Percentiles rank a stretch among this genome's conserved stretches.
phyloP scores from a whole-genome alignment of 2,797 vertebrate species.

The Phoebastria nigripes region DNA sequence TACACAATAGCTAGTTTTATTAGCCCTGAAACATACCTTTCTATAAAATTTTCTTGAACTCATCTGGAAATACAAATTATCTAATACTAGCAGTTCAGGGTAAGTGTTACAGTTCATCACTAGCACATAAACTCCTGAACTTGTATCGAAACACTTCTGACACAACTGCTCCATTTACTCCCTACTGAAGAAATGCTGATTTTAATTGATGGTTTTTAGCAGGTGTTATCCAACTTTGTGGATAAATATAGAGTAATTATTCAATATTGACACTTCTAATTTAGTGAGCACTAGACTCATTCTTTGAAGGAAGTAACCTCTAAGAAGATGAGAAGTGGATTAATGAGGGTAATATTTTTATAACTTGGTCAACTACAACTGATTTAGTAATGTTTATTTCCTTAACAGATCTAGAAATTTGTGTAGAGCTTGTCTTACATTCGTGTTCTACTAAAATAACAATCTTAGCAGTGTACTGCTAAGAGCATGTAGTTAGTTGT shows the following conservation, averaged over 20 bases:
- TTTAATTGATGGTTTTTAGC: neutral
- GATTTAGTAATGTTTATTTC: neutral
- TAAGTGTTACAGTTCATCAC: neutral
- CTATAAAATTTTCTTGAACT: neutral
- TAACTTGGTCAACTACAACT: neutral
- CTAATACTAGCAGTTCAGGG: neutral
- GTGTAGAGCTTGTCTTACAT: neutral
- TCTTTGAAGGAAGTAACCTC: neutral
- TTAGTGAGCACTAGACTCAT: neutral
- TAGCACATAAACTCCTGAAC: neutral
- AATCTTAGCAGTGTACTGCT: neutral
- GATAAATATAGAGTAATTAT: neutral
- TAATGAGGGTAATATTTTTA: neutral
- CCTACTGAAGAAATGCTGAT: neutral
- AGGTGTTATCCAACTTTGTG: neutral
- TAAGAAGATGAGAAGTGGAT: neutral
- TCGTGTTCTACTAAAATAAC: neutral
- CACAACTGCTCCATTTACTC: neutral
- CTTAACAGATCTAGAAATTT: neutral
- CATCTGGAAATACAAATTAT: neutral
- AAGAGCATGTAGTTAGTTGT: neutral
- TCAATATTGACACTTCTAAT: neutral
- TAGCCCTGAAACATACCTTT: neutral
- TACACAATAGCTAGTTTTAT: neutral
- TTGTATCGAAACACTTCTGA: neutral